phyloP scores from a whole-genome alignment of 2,113 vertebrate genomes.

The Silurus asotus region DNA sequence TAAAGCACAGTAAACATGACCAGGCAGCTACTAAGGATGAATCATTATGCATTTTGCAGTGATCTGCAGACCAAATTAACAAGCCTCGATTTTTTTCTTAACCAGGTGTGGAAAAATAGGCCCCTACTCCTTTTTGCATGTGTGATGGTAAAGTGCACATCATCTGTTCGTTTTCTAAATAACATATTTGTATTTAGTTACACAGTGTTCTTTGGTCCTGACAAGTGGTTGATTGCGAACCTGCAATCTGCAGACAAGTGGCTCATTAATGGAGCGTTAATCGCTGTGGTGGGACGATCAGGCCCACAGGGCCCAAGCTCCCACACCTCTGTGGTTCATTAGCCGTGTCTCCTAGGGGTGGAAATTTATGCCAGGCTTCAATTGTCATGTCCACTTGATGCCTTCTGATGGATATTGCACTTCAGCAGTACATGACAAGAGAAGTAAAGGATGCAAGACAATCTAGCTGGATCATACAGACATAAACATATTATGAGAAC shows the following conservation, averaged over 20 bases:
- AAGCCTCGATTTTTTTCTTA: too few relatives aligned
- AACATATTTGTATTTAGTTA: background rate
- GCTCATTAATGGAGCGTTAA: conserved; percentile 60
- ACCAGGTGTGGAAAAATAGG: too few relatives aligned
- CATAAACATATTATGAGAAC: background rate
- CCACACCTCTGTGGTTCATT: conserved; percentile 65
- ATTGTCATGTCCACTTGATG: background rate
- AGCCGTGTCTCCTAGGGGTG: conserved; percentile 57
- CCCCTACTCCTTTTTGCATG: background rate
- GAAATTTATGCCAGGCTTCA: conserved; percentile 49
- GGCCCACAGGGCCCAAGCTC: conserved; percentile 54
- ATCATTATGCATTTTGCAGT: background rate
- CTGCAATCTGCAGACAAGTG: conserved; percentile 29
- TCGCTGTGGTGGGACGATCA: conserved; percentile 54
- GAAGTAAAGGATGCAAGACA: background rate
- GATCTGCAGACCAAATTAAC: background rate
- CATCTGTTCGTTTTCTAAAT: background rate
- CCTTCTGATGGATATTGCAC: background rate
- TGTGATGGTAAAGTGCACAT: background rate
- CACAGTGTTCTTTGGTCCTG: background rate
- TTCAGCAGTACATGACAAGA: background rate
- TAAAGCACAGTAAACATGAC: background rate
- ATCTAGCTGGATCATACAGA: background rate
- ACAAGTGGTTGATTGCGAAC: conserved; percentile 57
- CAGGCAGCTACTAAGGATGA: background rate